A percentile compares a stretch with the other conserved stretches of the same genome.
These are phyloP conservation scores for Lymantria monacha DNA, from an alignment of 2,888 invertebrate genomes.

Conservation along the genomic window DNA sequence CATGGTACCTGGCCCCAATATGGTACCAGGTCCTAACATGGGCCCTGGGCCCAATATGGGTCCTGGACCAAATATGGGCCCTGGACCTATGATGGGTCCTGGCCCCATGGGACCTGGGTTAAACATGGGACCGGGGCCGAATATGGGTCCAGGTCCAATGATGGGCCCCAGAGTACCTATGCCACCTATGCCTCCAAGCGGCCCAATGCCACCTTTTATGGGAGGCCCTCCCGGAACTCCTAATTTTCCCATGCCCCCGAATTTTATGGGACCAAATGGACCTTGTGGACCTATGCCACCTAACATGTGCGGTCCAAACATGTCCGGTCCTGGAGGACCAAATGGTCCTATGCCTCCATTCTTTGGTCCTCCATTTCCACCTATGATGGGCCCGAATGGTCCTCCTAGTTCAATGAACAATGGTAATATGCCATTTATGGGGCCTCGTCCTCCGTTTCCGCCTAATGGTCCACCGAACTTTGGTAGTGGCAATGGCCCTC, in stretches of 20 bases:
- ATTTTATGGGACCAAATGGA: constrained; percentile 68
- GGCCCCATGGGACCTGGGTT: constrained; percentile 38
- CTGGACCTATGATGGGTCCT: constrained; percentile 38
- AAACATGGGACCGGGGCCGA: constrained; percentile 35
- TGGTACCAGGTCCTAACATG: constrained; percentile 38
- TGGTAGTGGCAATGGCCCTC: constrained; percentile 48
- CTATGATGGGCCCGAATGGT: constrained; percentile 49
- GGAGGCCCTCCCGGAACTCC: constrained; percentile 66
- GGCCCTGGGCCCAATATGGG: constrained; percentile 26
- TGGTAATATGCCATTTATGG: constrained; percentile 62
- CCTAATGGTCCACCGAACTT: constrained; percentile 60
- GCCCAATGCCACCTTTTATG: constrained; percentile 62
- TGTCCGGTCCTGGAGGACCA: constrained; percentile 38
- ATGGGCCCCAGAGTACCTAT: constrained; percentile 42
- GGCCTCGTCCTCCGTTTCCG: constrained; percentile 63
- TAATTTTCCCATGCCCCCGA: constrained; percentile 67
- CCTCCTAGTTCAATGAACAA: constrained; percentile 41
- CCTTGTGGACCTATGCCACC: constrained; percentile 45
- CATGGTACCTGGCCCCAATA: constrained; percentile 31
- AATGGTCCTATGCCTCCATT: constrained; percentile 46
- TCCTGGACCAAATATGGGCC: constrained; percentile 33
- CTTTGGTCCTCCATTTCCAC: constrained; percentile 35
- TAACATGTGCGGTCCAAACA: constrained; percentile 51
- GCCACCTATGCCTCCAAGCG: constrained; percentile 45
- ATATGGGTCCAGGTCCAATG: constrained; percentile 31